Evolutionary conservation across 2,888 invertebrate genomes (phyloP).

Genomic region (Melanostoma scalare): DNA sequence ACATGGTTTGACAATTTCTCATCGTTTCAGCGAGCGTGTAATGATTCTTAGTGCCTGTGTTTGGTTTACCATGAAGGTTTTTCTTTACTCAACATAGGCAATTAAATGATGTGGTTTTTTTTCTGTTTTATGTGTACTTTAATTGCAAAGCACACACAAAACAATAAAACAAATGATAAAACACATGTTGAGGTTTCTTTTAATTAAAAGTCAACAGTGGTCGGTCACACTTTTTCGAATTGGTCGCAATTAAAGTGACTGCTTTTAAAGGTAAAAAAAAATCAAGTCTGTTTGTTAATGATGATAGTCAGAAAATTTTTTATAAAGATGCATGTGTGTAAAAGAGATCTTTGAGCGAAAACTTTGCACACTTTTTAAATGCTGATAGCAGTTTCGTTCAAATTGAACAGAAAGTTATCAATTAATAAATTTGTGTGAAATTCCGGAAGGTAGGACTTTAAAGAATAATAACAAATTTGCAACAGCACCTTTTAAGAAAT

Average conservation of each 20-base stretch:
- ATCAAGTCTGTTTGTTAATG: neutral
- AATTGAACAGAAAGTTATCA: too few relatives aligned
- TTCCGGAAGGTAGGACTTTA: too few relatives aligned
- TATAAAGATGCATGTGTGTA: too few relatives aligned
- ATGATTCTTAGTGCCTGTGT: slow-evolving; percentile 65
- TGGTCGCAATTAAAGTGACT: slow-evolving; percentile 49
- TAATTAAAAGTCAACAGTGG: slow-evolving; percentile 37
- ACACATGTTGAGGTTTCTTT: slow-evolving; percentile 34
- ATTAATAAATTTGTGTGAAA: too few relatives aligned
- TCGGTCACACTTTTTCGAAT: slow-evolving; percentile 44
- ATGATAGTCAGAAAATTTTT: neutral
- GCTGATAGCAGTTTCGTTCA: too few relatives aligned
- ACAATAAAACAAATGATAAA: slow-evolving; percentile 32
- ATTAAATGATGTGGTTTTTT: slow-evolving; percentile 44
- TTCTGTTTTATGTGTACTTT: neutral
- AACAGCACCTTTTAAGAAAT: too few relatives aligned
- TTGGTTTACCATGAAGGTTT: slow-evolving; percentile 62
- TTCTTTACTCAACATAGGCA: slow-evolving; percentile 48
- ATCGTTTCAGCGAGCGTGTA: slow-evolving; percentile 60
- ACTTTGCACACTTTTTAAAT: too few relatives aligned
- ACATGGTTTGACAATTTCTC: slow-evolving; percentile 58
- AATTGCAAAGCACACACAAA: slow-evolving; percentile 23
- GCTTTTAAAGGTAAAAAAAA: slow-evolving; percentile 13
- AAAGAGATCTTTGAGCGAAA: too few relatives aligned
- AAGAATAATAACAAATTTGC: too few relatives aligned